These are phyloP conservation scores for Lasiommata megera DNA, from an alignment of 2,888 invertebrate species.

Conservation along the genomic window DNA sequence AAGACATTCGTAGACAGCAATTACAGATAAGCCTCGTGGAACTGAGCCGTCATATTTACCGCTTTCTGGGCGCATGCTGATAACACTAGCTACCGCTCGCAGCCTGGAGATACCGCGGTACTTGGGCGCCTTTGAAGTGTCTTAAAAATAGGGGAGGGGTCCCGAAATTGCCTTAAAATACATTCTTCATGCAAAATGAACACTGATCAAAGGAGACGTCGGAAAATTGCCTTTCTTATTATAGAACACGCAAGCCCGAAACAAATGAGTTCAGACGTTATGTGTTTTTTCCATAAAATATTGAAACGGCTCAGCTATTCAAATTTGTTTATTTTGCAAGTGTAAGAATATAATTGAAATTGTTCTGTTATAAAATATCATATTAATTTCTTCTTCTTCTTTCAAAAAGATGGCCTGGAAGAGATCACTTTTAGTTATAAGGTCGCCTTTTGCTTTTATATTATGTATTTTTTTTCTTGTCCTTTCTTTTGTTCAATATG, in stretches of 20 bases:
- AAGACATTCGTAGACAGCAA: slow-evolving; percentile 79
- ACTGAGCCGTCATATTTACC: slow-evolving; percentile 73
- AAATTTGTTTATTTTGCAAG: too few species aligned
- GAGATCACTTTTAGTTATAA: too few species aligned
- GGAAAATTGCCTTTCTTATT: slow-evolving; percentile 32
- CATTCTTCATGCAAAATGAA: slow-evolving; percentile 33
- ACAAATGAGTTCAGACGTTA: slow-evolving; percentile 15
- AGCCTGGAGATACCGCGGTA: slow-evolving; percentile 30
- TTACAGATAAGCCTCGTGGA: slow-evolving; percentile 77
- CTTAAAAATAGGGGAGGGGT: slow-evolving; percentile 35
- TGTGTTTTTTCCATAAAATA: slow-evolving; percentile 7
- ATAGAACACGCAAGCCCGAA: slow-evolving; percentile 17
- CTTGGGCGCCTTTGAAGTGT: slow-evolving; percentile 35
- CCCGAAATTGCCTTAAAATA: slow-evolving; percentile 35
- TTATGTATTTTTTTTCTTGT: too few species aligned
- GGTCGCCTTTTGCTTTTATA: too few species aligned
- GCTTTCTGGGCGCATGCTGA: slow-evolving; percentile 59
- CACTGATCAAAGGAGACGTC: slow-evolving; percentile 33
- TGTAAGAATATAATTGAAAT: too few species aligned
- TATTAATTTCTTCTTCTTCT: too few species aligned
- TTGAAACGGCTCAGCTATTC: too few species aligned
- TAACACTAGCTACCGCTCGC: slow-evolving; percentile 40
- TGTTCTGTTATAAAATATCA: too few species aligned
- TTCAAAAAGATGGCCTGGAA: too few species aligned
- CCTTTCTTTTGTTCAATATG: too few species aligned